Percentiles rank a stretch among this genome's conserved stretches.
Evolutionary conservation across 1,140 invertebrate genomes (phyloP).

Genomic region (Drosophila orosa): DNA sequence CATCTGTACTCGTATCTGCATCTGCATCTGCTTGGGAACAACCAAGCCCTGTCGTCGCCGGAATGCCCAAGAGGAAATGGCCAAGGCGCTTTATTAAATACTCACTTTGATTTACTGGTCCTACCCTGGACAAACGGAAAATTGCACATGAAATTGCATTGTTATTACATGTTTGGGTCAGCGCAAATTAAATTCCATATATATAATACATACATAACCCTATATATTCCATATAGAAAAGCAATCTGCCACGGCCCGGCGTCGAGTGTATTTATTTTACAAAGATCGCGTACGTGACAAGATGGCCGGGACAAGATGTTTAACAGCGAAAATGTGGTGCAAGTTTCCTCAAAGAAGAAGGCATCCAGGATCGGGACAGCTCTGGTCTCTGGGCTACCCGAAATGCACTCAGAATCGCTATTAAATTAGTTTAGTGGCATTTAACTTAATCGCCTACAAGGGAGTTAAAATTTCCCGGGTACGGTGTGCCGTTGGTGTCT

Average conservation of each 20-base stretch:
- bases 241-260: conserved; percentile 67
- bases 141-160: conserved; percentile 82
- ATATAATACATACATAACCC: conserved; percentile 35
- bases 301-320: conserved; percentile 72
- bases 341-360: conserved; percentile 34
- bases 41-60: conserved; percentile 32
- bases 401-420: conserved; percentile 79
- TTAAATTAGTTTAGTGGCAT: conserved; percentile 84
- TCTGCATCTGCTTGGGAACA: conserved; percentile 9
- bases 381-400: conserved; percentile 5
- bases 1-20: conserved; percentile 14
- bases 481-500: conserved; percentile 7
- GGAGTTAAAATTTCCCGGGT: conserved; percentile 69
- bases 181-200: conserved; percentile 82
- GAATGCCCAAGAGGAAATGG: conserved; percentile 34
- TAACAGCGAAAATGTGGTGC: conserved; percentile 76
- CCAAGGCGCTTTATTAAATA: conserved; percentile 45
- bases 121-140: conserved; percentile 38
- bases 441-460: conserved; percentile 84
- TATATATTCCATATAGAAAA: conserved; percentile 83
- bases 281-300: conserved; percentile 75
- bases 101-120: conserved; percentile 38
- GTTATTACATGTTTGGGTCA: conserved; percentile 83
- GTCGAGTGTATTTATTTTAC: conserved; percentile 75
- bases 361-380: conserved; percentile 2